phyloP scores from a whole-genome alignment of 2,888 invertebrate genomes.

The Deilephila porcellus region DNA sequence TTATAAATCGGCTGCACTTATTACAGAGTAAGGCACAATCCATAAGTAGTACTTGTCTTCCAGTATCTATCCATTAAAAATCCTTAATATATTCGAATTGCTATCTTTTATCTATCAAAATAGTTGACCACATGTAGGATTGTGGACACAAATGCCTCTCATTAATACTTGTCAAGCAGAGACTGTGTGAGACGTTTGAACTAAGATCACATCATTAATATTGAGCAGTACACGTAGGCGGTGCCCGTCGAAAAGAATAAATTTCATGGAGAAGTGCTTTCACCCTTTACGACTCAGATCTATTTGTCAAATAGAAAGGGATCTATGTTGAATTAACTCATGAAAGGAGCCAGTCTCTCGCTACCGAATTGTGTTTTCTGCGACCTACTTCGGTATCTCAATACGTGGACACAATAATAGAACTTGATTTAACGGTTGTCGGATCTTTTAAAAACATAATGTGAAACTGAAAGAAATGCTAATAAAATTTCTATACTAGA shows the following conservation, averaged over 20 bases:
- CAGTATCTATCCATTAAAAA: slow-evolving; percentile 33
- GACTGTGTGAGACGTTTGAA: slow-evolving; percentile 75
- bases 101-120: slow-evolving; percentile 40
- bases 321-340: slow-evolving; percentile 55
- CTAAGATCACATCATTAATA: slow-evolving; percentile 84
- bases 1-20: too few relatives aligned
- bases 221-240: slow-evolving; percentile 78
- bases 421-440: slow-evolving; percentile 17
- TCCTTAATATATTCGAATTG: slow-evolving; percentile 15
- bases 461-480: neutral
- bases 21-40: too few relatives aligned
- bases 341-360: slow-evolving; percentile 51
- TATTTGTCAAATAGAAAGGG: slow-evolving; percentile 70
- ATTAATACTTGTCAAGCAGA: slow-evolving; percentile 79
- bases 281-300: slow-evolving; percentile 77
- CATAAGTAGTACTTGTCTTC: neutral
- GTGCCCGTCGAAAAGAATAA: slow-evolving; percentile 69
- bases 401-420: slow-evolving; percentile 11
- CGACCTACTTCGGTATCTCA: slow-evolving; percentile 40
- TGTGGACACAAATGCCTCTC: slow-evolving; percentile 73
- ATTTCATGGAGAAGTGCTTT: slow-evolving; percentile 76
- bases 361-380: slow-evolving; percentile 48
- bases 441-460: neutral
- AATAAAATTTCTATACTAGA: neutral
- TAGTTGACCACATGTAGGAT: slow-evolving; percentile 65